Evolutionary conservation across 92 coral and sea anemone species (phyloP), one percentile per base, ranked within the genome.

Genomic region (Actinostola sp.): DNA sequence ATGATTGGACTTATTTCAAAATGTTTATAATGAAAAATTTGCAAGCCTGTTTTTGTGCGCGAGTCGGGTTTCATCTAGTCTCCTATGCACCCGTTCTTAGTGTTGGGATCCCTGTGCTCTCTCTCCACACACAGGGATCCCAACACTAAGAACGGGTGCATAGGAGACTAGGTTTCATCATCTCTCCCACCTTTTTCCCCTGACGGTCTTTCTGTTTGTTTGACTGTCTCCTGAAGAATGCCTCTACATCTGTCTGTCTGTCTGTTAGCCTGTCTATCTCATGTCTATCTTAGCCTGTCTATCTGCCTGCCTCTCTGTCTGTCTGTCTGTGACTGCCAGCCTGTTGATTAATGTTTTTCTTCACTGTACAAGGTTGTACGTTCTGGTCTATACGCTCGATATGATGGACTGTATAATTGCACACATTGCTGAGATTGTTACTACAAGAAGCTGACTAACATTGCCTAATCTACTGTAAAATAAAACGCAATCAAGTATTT

Each of bases 371-470:
- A 90, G 96, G 89, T 82, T 12, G 57, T 90, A 21, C 84, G 80
- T 52, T 87, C 96, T 34, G 92, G 89, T 39, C 70, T 90, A 48
- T 79, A 83, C 75, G 86, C 96, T 12, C 67, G 92, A 90, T 54
- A 88, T 86, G 84, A 87, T 90, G 80, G 96, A 90, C 62, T 88
- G 96, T 63, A 84, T 90, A 11, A 67, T 87, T 20, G 90, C 85
- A 63, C 85, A 91, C 45, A 85, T 87, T 50, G 56, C 70, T 32
- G 96, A 90, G 68, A 90, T 90, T 55, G 78, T 71, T 12, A 58
- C 73, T 38, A 16, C 58, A 39, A 61, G 45, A 61, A 62, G 62
- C 15, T 46, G 21, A 53, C 15, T 14, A 49, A 11, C 27, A 25
- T 57, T 36, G 4, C 42, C 42, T 11, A 36, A n/a, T n/a, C n/a